phyloP scores from a whole-genome alignment of 1,140 invertebrate genomes.

The Antheraea pernyi region DNA sequence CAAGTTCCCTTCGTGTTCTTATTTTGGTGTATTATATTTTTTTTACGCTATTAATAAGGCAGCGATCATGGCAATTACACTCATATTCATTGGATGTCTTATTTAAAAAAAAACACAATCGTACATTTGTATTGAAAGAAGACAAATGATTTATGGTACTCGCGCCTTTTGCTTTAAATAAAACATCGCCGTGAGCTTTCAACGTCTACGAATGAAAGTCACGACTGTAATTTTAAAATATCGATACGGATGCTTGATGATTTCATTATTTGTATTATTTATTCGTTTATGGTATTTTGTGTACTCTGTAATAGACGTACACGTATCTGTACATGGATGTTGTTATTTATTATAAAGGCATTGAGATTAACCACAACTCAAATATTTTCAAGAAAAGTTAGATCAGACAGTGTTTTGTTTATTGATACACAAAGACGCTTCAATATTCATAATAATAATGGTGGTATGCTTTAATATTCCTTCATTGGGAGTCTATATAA shows the following conservation, averaged over 20 bases:
- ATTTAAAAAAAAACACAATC: conserved; percentile 49
- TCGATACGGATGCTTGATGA: conserved; percentile 64
- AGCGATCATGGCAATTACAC: conserved; percentile 45
- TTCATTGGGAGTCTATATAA: too few species aligned
- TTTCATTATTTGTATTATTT: conserved; percentile 49
- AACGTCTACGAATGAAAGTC: conserved; percentile 67
- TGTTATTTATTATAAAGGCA: too few species aligned
- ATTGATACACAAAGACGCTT: too few species aligned
- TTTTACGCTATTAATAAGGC: conserved; percentile 8
- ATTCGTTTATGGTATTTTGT: background rate
- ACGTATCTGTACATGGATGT: background rate
- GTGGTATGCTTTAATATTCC: too few species aligned
- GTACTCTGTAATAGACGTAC: background rate
- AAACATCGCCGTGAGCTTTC: conserved; percentile 75
- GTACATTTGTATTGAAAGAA: conserved; percentile 66
- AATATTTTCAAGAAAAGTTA: too few species aligned
- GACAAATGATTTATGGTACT: conserved; percentile 66
- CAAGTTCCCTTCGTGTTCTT: background rate
- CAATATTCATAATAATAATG: too few species aligned
- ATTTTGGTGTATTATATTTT: background rate
- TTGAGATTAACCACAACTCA: too few species aligned
- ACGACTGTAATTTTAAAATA: conserved; percentile 76
- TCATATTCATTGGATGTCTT: conserved; percentile 56
- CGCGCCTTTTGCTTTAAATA: conserved; percentile 70
- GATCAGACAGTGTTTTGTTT: too few species aligned